Evolutionary conservation across 2,113 vertebrate species (phyloP).

Genomic region (Gopherus flavomarginatus): DNA sequence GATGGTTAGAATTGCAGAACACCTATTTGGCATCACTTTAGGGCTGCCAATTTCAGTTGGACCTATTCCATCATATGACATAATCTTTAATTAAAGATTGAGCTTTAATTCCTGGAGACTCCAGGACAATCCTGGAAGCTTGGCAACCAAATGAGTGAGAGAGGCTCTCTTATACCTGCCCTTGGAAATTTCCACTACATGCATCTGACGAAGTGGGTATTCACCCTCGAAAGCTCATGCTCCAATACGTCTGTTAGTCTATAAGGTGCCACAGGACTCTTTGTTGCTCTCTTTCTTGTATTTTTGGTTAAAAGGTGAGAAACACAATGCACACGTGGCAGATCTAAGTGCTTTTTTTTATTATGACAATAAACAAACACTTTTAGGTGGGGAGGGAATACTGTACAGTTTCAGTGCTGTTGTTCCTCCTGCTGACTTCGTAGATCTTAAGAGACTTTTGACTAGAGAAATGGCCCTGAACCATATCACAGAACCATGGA

Average conservation of each 20-base stretch:
- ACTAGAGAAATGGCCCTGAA: conserved; percentile 51
- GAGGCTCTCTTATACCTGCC: too few relatives aligned
- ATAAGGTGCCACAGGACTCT: too few relatives aligned
- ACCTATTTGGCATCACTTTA: not conserved
- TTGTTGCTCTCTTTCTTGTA: not conserved
- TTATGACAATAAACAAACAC: not conserved
- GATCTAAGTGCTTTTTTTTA: not conserved
- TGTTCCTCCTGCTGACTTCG: conserved; percentile 5
- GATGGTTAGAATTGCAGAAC: not conserved
- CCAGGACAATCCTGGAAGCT: too few relatives aligned
- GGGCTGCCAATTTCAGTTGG: too few relatives aligned
- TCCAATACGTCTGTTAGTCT: too few relatives aligned
- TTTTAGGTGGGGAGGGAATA: not conserved
- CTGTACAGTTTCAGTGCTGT: not conserved
- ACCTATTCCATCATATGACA: too few relatives aligned
- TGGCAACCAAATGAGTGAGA: not conserved
- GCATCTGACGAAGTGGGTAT: too few relatives aligned
- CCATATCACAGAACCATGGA: conserved; percentile 38
- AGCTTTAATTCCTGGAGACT: too few relatives aligned
- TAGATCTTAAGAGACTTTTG: conserved; percentile 20
- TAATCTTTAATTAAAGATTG: too few relatives aligned
- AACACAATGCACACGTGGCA: not conserved
- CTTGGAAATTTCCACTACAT: too few relatives aligned
- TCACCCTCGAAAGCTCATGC: too few relatives aligned
- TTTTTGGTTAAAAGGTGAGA: not conserved